phyloP scores from a whole-genome alignment of 2,113 vertebrate species.

The Plestiodon gilberti region DNA sequence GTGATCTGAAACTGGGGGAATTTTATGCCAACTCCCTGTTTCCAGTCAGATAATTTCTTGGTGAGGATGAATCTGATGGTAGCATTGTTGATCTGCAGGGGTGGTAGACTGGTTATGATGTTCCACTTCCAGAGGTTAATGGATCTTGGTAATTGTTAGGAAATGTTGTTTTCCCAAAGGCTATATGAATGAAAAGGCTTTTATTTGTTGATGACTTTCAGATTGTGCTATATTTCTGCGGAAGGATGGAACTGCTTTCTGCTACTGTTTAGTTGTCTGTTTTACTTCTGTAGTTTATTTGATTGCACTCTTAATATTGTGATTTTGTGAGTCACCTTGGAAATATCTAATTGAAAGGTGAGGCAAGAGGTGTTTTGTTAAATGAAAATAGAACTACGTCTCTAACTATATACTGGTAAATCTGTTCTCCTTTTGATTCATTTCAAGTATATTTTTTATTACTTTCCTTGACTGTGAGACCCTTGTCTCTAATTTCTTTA shows the following conservation, averaged over 20 bases:
- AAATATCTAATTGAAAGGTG: neutral
- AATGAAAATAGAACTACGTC: slow-evolving; percentile 36
- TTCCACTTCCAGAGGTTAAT: no score
- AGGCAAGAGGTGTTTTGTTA: neutral
- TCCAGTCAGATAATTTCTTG: no score
- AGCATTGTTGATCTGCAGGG: no score
- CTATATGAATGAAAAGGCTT: neutral
- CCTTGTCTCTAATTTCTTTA: slow-evolving; percentile 65
- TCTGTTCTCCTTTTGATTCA: slow-evolving; percentile 72
- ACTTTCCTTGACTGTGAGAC: slow-evolving; percentile 38
- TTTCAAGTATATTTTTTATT: slow-evolving; percentile 73
- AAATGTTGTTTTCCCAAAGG: no score
- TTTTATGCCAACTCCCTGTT: no score
- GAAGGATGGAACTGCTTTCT: no score
- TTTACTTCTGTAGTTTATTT: neutral
- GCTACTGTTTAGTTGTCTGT: neutral
- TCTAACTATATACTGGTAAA: slow-evolving; percentile 56
- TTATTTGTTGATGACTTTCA: neutral
- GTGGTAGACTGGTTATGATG: no score
- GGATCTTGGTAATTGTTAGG: no score
- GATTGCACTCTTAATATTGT: neutral
- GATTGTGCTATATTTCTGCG: neutral
- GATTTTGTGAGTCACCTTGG: neutral
- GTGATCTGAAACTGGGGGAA: no score
- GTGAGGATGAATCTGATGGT: no score